A percentile compares a stretch with the other conserved stretches of the same genome.
Evolutionary conservation across 2,797 vertebrate genomes (phyloP).

Genomic region (Synaphobranchus kaupii): DNA sequence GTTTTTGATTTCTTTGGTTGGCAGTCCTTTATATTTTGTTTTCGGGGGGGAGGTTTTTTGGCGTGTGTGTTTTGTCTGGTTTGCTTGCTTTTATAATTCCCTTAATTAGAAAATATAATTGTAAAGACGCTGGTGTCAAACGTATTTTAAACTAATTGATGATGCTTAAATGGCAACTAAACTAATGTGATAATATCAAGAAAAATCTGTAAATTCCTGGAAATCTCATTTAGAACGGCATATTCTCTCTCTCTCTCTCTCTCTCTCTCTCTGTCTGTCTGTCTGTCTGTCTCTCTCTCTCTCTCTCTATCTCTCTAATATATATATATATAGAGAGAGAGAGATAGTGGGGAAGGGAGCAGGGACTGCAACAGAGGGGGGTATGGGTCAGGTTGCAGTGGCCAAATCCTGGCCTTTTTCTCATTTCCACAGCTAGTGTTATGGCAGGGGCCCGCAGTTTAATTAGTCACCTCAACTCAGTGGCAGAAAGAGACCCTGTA

Average conservation of each 20-base stretch:
- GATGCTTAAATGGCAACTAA: neutral
- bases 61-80: neutral
- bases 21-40: neutral
- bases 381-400: neutral
- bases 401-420: neutral
- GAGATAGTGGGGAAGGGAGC: neutral
- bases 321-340: too few relatives aligned
- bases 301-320: too few relatives aligned
- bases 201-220: neutral
- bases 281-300: too few relatives aligned
- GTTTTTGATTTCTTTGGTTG: neutral
- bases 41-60: too few relatives aligned
- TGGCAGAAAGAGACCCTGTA: slow-evolving; percentile 60
- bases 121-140: neutral
- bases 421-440: slow-evolving; percentile 41
- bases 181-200: neutral
- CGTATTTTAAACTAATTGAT: neutral
- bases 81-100: neutral
- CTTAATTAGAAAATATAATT: neutral
- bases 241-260: too few relatives aligned
- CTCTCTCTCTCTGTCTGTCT: too few relatives aligned
- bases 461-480: slow-evolving; percentile 70
- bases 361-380: neutral
- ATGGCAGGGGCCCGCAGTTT: slow-evolving; percentile 58
- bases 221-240: neutral